phyloP scores from a whole-genome alignment of 2,113 vertebrate genomes.

The Menidia beryllina region DNA sequence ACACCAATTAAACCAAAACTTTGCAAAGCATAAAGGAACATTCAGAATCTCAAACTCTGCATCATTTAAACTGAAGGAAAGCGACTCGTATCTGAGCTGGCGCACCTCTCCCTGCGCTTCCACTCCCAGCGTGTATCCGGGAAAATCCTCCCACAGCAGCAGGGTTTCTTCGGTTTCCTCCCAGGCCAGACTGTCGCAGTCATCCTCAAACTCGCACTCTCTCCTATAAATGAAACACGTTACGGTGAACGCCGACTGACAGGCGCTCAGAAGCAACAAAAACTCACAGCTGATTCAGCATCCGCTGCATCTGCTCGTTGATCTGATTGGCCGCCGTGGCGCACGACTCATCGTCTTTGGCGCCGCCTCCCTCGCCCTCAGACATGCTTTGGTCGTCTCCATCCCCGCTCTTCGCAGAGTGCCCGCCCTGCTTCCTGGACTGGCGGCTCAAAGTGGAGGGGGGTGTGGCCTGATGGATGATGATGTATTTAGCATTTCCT shows the following conservation, averaged over 20 bases:
- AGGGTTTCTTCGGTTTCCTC: conserved; percentile 94
- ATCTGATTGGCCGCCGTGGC: conserved; percentile 86
- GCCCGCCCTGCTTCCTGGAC: conserved; percentile 59
- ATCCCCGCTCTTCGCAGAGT: conserved; percentile 55
- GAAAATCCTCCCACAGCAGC: conserved; percentile 95
- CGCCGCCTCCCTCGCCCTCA: conserved; percentile 72
- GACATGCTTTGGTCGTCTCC: conserved; percentile 72
- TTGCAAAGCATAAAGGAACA: too few relatives aligned
- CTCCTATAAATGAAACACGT: conserved; percentile 73
- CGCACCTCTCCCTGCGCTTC: conserved; percentile 82
- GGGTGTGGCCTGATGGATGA: conserved; percentile 71
- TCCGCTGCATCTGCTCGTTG: conserved; percentile 96
- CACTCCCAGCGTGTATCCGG: conserved; percentile 83
- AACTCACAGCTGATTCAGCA: conserved; percentile 95
- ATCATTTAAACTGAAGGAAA: neutral
- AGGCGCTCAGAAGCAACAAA: accelerated
- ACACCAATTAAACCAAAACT: too few relatives aligned
- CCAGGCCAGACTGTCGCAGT: conserved; percentile 96
- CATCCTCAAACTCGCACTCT: conserved; percentile 92
- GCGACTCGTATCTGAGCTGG: neutral
- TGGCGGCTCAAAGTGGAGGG: conserved; percentile 73
- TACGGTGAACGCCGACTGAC: neutral
- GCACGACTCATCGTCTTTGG: conserved; percentile 83
- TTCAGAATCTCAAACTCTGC: too few relatives aligned
- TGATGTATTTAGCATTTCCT: neutral